phyloP scores from a whole-genome alignment of 1,140 invertebrate genomes.

The Drosophila ironensis region DNA sequence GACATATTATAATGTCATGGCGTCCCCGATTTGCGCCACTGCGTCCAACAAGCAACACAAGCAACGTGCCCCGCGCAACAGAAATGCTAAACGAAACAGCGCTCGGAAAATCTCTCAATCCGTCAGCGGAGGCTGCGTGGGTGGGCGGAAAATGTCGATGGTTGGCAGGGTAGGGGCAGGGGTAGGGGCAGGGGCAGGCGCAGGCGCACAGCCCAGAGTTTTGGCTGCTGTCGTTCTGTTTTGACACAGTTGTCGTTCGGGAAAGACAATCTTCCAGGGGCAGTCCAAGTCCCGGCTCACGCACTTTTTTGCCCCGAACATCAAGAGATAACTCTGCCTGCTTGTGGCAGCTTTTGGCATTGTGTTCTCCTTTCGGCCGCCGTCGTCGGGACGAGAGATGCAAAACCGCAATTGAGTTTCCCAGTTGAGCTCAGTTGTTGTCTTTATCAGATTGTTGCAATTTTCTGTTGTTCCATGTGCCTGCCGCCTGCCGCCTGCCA shows the following conservation, averaged over 20 bases:
- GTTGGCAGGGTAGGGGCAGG: slow-evolving; percentile 5
- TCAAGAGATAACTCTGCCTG: no score
- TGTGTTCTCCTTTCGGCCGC: neutral
- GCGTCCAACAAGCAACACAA: slow-evolving; percentile 54
- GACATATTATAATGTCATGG: slow-evolving; percentile 80
- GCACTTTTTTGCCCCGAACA: slow-evolving; percentile 18
- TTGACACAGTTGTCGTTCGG: slow-evolving; percentile 54
- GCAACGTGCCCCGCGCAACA: slow-evolving; percentile 31
- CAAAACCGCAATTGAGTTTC: slow-evolving; percentile 51
- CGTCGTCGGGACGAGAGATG: neutral
- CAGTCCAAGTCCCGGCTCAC: slow-evolving; percentile 5
- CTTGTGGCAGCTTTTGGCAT: no score
- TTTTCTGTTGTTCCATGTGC: slow-evolving; percentile 57
- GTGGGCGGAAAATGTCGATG: slow-evolving; percentile 40
- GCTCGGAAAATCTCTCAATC: slow-evolving; percentile 46
- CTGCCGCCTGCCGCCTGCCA: slow-evolving; percentile 30
- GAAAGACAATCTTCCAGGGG: neutral
- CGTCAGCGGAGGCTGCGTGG: slow-evolving; percentile 67
- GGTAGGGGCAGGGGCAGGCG: slow-evolving; percentile 22
- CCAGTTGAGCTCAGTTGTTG: slow-evolving; percentile 48
- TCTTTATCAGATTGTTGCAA: slow-evolving; percentile 79
- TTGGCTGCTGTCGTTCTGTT: slow-evolving; percentile 32
- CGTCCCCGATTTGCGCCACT: slow-evolving; percentile 78
- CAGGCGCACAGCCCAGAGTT: neutral
- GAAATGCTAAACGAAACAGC: neutral